Conservation (phyloP, 2,797 vertebrate genomes). For the Rhynchonycteris naso region DNA sequence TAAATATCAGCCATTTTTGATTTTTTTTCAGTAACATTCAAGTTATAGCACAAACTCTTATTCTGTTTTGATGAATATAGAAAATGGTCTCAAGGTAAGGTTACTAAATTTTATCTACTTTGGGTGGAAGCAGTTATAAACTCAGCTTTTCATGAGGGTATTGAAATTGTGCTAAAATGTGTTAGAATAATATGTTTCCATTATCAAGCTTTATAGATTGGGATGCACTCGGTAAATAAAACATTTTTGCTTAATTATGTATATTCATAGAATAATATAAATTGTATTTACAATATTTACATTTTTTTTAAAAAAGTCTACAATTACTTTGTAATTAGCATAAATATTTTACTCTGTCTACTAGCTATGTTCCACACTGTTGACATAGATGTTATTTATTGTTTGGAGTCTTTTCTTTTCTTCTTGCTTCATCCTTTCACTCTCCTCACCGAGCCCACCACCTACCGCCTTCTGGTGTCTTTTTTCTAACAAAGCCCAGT, state of each 20-base stretch:
- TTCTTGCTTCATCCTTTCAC: no score
- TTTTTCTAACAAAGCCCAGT: background rate
- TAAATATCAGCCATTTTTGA: background rate
- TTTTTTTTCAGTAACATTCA: background rate
- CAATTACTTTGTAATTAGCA: constrained; percentile 8
- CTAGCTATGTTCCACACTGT: background rate
- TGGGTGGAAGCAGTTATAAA: constrained; percentile 21
- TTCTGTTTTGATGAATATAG: background rate
- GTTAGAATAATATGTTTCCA: background rate
- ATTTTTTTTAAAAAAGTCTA: constrained; percentile 51
- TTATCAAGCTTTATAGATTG: background rate
- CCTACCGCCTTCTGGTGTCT: no score
- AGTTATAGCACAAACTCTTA: background rate
- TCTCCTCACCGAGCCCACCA: no score
- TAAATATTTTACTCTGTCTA: background rate
- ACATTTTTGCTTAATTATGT: background rate
- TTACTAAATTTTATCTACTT: background rate
- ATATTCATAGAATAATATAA: background rate
- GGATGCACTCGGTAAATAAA: background rate
- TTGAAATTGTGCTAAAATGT: constrained; percentile 10
- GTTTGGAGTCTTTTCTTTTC: background rate
- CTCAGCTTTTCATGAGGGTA: background rate
- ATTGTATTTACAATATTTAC: background rate
- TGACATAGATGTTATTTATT: background rate
- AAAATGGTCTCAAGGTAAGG: background rate